Evolutionary conservation across 2,888 invertebrate species (phyloP).

Genomic region (Erynnis tages): DNA sequence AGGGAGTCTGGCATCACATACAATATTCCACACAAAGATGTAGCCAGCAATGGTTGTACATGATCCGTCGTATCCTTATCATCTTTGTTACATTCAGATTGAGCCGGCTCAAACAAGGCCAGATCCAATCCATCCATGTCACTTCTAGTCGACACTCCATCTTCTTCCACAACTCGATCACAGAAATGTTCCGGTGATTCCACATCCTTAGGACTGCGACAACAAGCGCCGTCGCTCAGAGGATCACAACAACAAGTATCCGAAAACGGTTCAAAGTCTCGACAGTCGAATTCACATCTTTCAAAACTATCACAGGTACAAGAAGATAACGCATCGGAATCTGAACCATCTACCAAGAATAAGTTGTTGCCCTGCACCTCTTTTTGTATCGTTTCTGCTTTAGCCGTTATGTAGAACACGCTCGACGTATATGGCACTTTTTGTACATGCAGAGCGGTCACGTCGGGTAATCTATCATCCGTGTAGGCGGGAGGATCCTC

Average conservation of each 20-base stretch:
- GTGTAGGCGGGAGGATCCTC: constrained; percentile 45
- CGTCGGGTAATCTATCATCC: constrained; percentile 47
- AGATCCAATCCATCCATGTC: constrained; percentile 86
- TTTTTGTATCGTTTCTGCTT: constrained; percentile 52
- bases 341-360: constrained; percentile 65
- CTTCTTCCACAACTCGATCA: constrained; percentile 63
- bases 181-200: constrained; percentile 74
- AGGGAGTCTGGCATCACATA: constrained; percentile 57
- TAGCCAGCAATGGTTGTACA: constrained; percentile 45
- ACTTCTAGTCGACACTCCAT: constrained; percentile 70
- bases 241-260: constrained; percentile 83
- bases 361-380: constrained; percentile 54
- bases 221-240: constrained; percentile 72
- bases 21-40: constrained; percentile 67
- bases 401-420: constrained; percentile 67
- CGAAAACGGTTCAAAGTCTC: constrained; percentile 82
- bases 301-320: constrained; percentile 80
- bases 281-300: constrained; percentile 80
- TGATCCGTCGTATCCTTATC: constrained; percentile 41
- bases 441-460: constrained; percentile 62
- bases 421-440: constrained; percentile 73
- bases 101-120: constrained; percentile 84
- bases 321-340: constrained; percentile 79
- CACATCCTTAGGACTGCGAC: constrained; percentile 74
- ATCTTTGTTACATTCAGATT: constrained; percentile 53